A percentile compares a stretch with the other conserved stretches of the same genome.
Evolutionary conservation across 2,797 vertebrate species (phyloP).

Genomic region (Microtus agrestis): DNA sequence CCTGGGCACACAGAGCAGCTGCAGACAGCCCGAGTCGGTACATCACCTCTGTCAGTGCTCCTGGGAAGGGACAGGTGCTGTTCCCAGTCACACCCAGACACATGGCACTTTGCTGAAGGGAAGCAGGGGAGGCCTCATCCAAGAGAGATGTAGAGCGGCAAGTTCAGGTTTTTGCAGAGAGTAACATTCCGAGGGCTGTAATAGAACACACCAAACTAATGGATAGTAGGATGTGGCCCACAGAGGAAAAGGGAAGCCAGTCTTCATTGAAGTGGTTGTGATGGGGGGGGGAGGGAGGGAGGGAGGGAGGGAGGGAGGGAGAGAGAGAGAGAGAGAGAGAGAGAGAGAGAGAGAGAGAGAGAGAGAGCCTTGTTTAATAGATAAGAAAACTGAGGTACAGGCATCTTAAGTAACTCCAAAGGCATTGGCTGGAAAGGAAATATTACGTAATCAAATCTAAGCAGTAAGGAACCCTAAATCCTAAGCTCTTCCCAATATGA

Average conservation of each 20-base stretch:
- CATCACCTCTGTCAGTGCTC: constrained; percentile 36
- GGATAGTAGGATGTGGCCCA: neutral
- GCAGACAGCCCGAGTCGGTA: neutral
- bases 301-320: too few species aligned
- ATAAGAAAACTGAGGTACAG: neutral
- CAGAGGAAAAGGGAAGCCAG: neutral
- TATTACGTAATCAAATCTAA: neutral
- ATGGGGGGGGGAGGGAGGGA: too few species aligned
- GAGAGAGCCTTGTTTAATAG: neutral
- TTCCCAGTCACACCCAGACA: neutral
- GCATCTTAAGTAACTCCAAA: too few species aligned
- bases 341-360: neutral
- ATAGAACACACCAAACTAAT: neutral
- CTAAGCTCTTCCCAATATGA: neutral
- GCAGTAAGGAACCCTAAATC: too few species aligned
- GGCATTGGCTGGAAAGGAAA: neutral
- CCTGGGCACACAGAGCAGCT: constrained; percentile 49
- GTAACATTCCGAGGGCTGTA: neutral
- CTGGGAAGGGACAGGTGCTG: constrained; percentile 52
- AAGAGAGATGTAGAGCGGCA: neutral
- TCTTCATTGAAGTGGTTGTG: neutral
- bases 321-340: neutral
- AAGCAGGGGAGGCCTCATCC: neutral
- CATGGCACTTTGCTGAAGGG: neutral
- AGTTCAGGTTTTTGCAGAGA: neutral